A percentile compares a stretch with the other conserved stretches of the same genome.
These are phyloP conservation scores for Amazona finschi DNA, from an alignment of 2,797 vertebrate species.

Conservation along the genomic window DNA sequence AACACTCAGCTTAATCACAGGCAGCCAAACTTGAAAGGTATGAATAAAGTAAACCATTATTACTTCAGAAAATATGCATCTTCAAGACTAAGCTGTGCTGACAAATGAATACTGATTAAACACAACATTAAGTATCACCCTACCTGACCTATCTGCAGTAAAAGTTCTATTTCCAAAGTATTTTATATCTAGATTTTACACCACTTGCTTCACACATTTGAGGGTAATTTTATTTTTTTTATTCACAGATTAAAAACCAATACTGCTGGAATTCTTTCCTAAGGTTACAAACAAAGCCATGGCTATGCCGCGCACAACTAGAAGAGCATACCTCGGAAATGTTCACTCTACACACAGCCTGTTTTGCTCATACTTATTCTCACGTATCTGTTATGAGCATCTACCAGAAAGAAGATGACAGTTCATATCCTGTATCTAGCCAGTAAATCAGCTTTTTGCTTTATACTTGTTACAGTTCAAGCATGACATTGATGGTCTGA, in stretches of 20 bases:
- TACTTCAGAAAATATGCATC: neutral
- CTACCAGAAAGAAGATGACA: neutral
- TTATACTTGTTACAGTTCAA: neutral
- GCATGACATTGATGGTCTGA: neutral
- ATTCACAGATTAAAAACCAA: neutral
- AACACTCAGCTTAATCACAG: neutral
- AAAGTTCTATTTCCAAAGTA: neutral
- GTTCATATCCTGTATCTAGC: neutral
- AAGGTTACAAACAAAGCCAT: neutral
- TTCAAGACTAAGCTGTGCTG: neutral
- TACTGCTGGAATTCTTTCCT: neutral
- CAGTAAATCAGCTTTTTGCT: neutral
- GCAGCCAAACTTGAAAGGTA: neutral
- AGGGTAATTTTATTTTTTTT: neutral
- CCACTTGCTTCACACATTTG: neutral
- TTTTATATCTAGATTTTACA: neutral
- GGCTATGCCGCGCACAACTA: neutral
- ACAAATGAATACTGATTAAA: neutral
- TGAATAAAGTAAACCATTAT: conserved; percentile 3
- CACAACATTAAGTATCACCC: neutral
- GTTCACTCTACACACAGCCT: neutral
- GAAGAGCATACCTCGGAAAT: neutral
- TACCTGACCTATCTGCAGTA: neutral
- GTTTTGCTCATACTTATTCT: neutral
- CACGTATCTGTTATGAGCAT: neutral